These are phyloP conservation scores for Trichogramma evanescens DNA, from an alignment of 2,888 invertebrate species.

Conservation along the genomic window DNA sequence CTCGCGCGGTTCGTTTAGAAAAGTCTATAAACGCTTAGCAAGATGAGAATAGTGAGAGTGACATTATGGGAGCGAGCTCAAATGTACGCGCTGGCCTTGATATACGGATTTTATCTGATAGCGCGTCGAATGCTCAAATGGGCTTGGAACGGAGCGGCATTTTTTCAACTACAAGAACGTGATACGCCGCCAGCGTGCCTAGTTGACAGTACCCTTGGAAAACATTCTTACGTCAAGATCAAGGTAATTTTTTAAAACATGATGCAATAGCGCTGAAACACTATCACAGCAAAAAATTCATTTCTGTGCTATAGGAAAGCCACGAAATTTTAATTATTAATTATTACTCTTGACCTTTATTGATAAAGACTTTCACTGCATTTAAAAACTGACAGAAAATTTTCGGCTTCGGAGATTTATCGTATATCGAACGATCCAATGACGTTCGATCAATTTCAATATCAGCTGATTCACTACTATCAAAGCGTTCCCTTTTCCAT, in stretches of 20 bases:
- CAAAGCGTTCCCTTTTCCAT: no score
- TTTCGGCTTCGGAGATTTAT: no score
- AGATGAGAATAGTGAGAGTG: conserved; percentile 46
- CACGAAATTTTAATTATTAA: no score
- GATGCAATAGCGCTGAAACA: not conserved
- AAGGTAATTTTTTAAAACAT: conserved; percentile 48
- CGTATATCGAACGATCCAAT: no score
- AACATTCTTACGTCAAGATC: conserved; percentile 59
- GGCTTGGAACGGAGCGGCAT: conserved; percentile 50
- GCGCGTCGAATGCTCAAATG: conserved; percentile 48
- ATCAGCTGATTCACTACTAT: no score
- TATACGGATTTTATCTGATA: conserved; percentile 52
- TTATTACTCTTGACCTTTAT: no score
- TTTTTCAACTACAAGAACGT: conserved; percentile 45
- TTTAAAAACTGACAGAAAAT: no score
- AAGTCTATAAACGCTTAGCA: not conserved
- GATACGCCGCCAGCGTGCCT: conserved; percentile 58
- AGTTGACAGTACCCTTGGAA: conserved; percentile 54
- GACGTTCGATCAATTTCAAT: no score
- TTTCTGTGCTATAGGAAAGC: no score
- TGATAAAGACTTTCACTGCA: no score
- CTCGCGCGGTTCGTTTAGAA: conserved; percentile 1
- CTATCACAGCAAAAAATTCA: no score
- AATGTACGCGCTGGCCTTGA: conserved; percentile 50
- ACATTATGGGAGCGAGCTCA: conserved; percentile 48